Percentiles rank a stretch among this genome's conserved stretches.
These are phyloP conservation scores for Cancer borealis DNA, from an alignment of 2,888 invertebrate species.

Conservation along the genomic window DNA sequence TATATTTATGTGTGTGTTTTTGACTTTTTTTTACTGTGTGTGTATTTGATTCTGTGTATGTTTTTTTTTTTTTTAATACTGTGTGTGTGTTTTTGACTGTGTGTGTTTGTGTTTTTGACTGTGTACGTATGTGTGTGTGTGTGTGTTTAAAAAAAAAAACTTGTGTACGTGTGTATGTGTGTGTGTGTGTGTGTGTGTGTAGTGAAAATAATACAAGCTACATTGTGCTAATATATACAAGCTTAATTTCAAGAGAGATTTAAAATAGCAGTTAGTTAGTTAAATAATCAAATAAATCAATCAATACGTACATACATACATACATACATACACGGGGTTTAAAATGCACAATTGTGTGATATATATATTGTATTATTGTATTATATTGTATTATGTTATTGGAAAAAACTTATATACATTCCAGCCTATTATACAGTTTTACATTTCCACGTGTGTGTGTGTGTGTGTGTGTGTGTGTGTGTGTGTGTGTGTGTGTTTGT, in stretches of 20 bases:
- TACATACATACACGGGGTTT: no score
- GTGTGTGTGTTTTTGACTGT: slow-evolving; percentile 2
- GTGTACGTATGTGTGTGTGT: not conserved
- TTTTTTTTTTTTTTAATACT: not conserved
- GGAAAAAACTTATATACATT: slow-evolving; percentile 59
- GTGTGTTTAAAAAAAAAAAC: not conserved
- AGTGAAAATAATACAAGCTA: not conserved
- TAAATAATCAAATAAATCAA: not conserved
- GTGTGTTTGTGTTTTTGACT: not conserved
- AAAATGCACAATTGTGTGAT: no score
- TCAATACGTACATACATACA: no score
- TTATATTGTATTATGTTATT: not conserved
- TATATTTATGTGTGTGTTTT: not conserved
- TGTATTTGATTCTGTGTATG: not conserved
- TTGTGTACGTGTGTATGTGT: not conserved
- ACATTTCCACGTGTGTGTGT: not conserved
- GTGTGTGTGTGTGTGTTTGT: not conserved
- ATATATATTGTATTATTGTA: not conserved
- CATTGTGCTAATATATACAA: no score
- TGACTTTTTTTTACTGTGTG: no score
- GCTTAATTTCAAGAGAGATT: not conserved
- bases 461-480: not conserved
- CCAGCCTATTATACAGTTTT: slow-evolving; percentile 22
- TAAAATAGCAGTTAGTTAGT: not conserved
- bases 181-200: not conserved